phyloP scores from a whole-genome alignment of 2,113 vertebrate species.

The Rhea pennata region DNA sequence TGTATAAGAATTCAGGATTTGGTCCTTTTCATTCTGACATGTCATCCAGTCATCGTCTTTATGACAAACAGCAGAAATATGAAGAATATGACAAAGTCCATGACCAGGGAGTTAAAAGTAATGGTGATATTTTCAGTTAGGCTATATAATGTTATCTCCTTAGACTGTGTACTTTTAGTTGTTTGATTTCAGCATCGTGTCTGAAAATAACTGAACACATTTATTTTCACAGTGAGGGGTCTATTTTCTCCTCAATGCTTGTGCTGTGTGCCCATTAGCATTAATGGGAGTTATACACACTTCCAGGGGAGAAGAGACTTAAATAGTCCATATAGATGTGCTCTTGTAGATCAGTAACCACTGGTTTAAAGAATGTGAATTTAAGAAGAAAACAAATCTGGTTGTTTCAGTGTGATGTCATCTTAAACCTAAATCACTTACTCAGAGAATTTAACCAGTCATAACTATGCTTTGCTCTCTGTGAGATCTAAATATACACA shows the following conservation, averaged over 20 bases:
- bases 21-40: not conserved
- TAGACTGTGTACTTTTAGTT: constrained; percentile 57
- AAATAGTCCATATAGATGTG: constrained; percentile 40
- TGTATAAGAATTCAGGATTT: not conserved
- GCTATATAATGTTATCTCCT: constrained; percentile 56
- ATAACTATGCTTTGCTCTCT: not conserved
- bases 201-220: constrained; percentile 73
- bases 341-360: constrained; percentile 36
- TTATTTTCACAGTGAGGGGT: constrained; percentile 81
- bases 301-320: constrained; percentile 50
- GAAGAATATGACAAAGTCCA: not conserved
- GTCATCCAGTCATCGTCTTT: not conserved
- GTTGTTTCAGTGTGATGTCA: not conserved
- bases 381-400: not conserved
- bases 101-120: constrained; percentile 63
- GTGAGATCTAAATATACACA: not conserved
- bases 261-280: constrained; percentile 72
- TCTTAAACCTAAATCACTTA: constrained; percentile 12
- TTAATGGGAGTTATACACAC: constrained; percentile 62
- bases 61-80: not conserved
- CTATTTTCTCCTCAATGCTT: constrained; percentile 70
- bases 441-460: not conserved
- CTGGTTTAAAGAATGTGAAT: constrained; percentile 15
- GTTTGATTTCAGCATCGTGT: constrained; percentile 70
- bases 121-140: constrained; percentile 56